These are phyloP conservation scores for Penaeus indicus DNA, from an alignment of 1,140 invertebrate genomes.

Conservation along the genomic window DNA sequence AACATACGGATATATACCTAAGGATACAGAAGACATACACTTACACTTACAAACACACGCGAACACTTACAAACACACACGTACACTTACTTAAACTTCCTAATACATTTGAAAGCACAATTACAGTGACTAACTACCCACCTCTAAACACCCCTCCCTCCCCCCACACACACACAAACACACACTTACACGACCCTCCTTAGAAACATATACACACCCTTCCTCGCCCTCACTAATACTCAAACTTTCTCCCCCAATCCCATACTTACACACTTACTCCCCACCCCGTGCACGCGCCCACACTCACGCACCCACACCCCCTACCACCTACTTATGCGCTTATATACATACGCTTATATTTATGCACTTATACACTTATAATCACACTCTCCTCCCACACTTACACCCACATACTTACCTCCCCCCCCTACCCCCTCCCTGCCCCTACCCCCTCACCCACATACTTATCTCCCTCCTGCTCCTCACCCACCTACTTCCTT, in stretches of 20 bases:
- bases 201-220: no score
- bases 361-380: no score
- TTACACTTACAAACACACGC: not conserved
- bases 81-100: not conserved
- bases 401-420: no score
- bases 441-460: not conserved
- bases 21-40: not conserved
- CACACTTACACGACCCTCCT: not conserved
- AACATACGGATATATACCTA: not conserved
- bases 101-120: not conserved
- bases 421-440: no score
- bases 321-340: no score
- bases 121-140: no score
- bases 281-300: not conserved
- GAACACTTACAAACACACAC: conserved; percentile 18
- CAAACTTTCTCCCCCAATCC: no score
- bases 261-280: not conserved
- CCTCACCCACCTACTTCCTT: not conserved
- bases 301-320: not conserved
- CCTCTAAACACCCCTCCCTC: not conserved
- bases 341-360: no score
- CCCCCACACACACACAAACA: not conserved
- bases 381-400: not conserved
- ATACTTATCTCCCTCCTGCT: not conserved
- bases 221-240: no score